phyloP scores from a whole-genome alignment of 2,888 invertebrate species.

The Seladonia tumulorum region DNA sequence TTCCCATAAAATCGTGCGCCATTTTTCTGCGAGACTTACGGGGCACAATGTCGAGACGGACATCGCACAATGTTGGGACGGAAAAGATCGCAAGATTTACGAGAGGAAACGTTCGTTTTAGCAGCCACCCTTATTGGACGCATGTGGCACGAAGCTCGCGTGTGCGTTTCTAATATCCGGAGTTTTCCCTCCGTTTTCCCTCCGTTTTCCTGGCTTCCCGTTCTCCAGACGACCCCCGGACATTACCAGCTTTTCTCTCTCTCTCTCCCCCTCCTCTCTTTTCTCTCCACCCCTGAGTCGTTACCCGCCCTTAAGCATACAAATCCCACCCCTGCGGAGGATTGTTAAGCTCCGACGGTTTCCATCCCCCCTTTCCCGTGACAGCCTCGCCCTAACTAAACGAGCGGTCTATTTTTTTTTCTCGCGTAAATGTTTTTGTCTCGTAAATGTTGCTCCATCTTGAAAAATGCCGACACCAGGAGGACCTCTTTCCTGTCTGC shows the following conservation, averaged over 20 bases:
- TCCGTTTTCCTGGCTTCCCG: constrained; percentile 44
- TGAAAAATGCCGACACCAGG: background rate
- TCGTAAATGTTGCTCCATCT: background rate
- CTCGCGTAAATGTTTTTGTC: background rate
- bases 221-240: constrained; percentile 29
- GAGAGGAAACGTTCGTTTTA: constrained; percentile 53
- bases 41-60: constrained; percentile 10
- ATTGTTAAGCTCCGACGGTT: constrained; percentile 45
- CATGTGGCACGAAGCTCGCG: constrained; percentile 43
- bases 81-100: constrained; percentile 52
- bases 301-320: constrained; percentile 66
- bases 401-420: background rate
- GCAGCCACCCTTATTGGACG: constrained; percentile 56
- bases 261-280: constrained; percentile 11
- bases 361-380: constrained; percentile 30
- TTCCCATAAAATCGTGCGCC: background rate
- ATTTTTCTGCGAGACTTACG: constrained; percentile 32
- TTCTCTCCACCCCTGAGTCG: constrained; percentile 40
- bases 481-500: background rate
- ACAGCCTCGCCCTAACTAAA: constrained; percentile 24
- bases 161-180: constrained; percentile 71
- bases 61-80: background rate
- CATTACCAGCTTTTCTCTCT: constrained; percentile 18
- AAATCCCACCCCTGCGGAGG: constrained; percentile 65
- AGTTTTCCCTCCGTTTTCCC: constrained; percentile 47